Evolutionary conservation across 1,140 invertebrate genomes (phyloP).

Genomic region (Hermatobates lingyangjiaoensis): DNA sequence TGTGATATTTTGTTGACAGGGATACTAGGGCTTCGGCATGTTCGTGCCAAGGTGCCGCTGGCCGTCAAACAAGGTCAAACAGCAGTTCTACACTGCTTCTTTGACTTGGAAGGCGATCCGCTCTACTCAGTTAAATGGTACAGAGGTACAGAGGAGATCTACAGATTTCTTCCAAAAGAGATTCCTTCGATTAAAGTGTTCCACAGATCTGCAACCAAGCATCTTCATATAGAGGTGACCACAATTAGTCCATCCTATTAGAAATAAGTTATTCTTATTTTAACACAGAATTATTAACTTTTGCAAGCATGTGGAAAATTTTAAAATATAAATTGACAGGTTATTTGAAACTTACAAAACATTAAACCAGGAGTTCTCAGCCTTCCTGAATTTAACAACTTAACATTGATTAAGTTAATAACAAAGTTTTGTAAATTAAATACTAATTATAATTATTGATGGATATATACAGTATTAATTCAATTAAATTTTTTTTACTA

Average conservation of each 20-base stretch:
- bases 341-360: not conserved
- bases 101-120: constrained; percentile 29
- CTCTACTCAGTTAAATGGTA: constrained; percentile 72
- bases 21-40: constrained; percentile 20
- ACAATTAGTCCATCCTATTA: not conserved
- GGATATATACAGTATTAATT: too few species aligned
- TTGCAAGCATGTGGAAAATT: not conserved
- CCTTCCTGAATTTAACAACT: too few species aligned
- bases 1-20: too few species aligned
- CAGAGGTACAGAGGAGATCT: constrained; percentile 54
- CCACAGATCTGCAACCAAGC: constrained; percentile 32
- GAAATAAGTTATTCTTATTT: not conserved
- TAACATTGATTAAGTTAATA: too few species aligned
- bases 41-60: constrained; percentile 26
- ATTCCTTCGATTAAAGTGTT: constrained; percentile 47
- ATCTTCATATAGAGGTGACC: constrained; percentile 5
- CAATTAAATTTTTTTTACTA: too few species aligned
- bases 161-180: constrained; percentile 51
- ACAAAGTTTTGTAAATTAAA: too few species aligned
- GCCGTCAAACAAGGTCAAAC: constrained; percentile 27
- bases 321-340: not conserved
- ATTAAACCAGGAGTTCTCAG: too few species aligned
- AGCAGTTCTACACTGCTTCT: constrained; percentile 24
- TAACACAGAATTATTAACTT: not conserved
- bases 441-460: too few species aligned